Evolutionary conservation across 2,113 vertebrate genomes (phyloP).

Genomic region (Tachysurus fulvidraco): DNA sequence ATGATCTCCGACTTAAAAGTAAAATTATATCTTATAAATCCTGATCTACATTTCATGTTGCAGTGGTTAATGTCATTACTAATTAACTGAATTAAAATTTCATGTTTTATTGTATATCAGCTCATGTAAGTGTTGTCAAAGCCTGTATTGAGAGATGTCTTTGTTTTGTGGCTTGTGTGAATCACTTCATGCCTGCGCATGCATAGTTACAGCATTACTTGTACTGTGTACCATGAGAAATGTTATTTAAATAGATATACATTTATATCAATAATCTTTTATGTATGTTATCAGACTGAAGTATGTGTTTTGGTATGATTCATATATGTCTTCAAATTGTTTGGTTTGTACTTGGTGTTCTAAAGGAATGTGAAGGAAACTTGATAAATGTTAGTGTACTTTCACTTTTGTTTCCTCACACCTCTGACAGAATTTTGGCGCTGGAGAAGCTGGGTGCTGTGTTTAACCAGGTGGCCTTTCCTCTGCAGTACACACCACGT

Average conservation of each 20-base stretch:
- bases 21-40: not conserved
- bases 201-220: not conserved
- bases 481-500: conserved; percentile 92
- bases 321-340: not conserved
- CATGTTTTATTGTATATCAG: not conserved
- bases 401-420: not conserved
- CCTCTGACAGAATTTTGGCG: conserved; percentile 85
- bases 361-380: not conserved
- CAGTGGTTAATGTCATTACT: not conserved
- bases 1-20: not conserved
- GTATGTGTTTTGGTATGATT: not conserved
- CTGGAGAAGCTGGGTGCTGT: conserved; percentile 96
- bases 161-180: not conserved
- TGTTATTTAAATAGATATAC: not conserved
- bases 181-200: not conserved
- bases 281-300: not conserved
- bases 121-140: not conserved
- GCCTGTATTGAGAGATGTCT: not conserved
- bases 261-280: not conserved
- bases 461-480: conserved; percentile 98
- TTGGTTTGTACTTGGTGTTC: not conserved
- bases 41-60: not conserved
- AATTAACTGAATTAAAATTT: not conserved
- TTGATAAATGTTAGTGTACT: not conserved
- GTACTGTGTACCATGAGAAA: not conserved